Evolutionary conservation across 2,113 vertebrate genomes (phyloP), one percentile per base, ranked within the genome.

Genomic region (Pituophis catenifer): DNA sequence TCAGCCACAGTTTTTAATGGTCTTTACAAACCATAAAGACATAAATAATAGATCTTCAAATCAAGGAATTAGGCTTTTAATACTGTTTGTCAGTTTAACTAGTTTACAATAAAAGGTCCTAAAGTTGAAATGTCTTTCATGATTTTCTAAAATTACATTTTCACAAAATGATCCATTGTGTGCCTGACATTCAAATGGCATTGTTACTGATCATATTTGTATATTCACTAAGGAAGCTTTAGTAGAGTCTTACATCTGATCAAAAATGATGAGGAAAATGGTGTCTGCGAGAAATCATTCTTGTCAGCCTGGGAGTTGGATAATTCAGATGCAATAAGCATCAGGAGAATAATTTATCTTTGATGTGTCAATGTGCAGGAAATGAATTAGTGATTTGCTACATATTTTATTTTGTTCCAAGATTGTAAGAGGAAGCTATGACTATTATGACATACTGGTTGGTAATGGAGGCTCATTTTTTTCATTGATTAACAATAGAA

Each of bases 1-100:
- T 97, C 94, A 98, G 93, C 81, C 65, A 70, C 13, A 7, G 29
- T 2, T n/a, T 86, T 97, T 98, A 98, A 97, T 95, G 95, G 94
- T 92, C 75, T 90, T 97, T 95, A 96, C 93, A 96, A 94, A 97
- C 92, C 81, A 88, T 19, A 1, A 54, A 95, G 91, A 26, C 29
- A 91, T 52, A 96, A 96, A 57, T 93, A 65, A 97, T 95, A 94
- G 52, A 58, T 52, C 91, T 97, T 96, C 91, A 90, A 29, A n/a
- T 92, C 94, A 53, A 21, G 91, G 24, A 92, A 95, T 94, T 95
- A 91, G 44, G 33, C 1, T 26, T 96, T 96, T 96, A 70, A 38
- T 81, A 93, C 48, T 50, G 48, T 94, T 96, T 95, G 50, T 95
- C 54, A 58, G 52, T 94, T 95, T 97, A 95, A 95, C 93, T 93